phyloP scores from a whole-genome alignment of 2,113 vertebrate species.

The Pelmatolapia mariae region DNA sequence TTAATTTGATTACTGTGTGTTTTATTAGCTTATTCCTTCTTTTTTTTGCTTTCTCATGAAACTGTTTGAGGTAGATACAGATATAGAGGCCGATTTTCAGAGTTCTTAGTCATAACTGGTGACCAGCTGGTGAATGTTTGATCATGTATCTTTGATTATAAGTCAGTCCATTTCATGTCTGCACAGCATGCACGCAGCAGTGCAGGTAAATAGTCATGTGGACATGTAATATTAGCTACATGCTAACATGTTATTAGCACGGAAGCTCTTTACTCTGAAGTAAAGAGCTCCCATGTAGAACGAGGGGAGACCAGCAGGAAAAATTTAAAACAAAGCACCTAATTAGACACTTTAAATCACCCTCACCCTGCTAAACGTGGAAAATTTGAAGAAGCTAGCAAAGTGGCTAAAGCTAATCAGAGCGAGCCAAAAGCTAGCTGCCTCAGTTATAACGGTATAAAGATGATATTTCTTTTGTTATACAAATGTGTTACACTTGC shows the following conservation, averaged over 20 bases:
- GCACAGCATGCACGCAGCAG: neutral
- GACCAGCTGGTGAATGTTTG: neutral
- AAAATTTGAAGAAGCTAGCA: neutral
- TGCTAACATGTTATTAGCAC: neutral
- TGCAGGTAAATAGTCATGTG: neutral
- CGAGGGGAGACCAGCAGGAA: neutral
- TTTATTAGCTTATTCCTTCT: neutral
- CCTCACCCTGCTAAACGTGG: neutral
- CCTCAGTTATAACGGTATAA: neutral
- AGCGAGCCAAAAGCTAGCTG: neutral
- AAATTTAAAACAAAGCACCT: neutral
- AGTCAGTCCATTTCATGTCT: neutral
- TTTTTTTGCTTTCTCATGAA: neutral
- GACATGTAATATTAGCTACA: neutral
- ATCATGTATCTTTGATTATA: neutral
- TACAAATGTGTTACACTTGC: neutral
- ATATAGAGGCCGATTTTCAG: neutral
- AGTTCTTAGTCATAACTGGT: neutral
- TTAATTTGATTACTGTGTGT: neutral
- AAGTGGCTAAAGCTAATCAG: neutral
- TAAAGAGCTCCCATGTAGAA: neutral
- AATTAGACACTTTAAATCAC: neutral
- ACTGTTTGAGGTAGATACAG: neutral
- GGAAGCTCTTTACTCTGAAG: neutral
- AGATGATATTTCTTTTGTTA: neutral